Evolutionary conservation across 2,797 vertebrate species (phyloP).

Genomic region (Carapus acus): DNA sequence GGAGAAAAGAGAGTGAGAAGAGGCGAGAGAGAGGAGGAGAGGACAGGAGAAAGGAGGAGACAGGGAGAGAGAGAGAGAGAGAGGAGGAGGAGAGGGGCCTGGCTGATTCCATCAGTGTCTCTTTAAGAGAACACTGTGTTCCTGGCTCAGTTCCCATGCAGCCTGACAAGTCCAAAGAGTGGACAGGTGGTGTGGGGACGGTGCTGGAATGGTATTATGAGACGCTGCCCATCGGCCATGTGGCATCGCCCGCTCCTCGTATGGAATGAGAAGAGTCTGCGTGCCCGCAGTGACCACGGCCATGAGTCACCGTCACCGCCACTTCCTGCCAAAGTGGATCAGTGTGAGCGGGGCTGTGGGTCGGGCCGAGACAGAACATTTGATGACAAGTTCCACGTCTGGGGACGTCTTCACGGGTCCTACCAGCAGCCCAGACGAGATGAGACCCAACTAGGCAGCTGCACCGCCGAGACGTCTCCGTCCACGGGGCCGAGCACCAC

Average conservation of each 20-base stretch:
- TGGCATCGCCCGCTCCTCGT: constrained; percentile 62
- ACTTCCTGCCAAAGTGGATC: constrained; percentile 64
- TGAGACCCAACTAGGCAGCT: constrained; percentile 14
- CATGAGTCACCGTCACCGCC: constrained; percentile 60
- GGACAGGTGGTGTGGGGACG: constrained; percentile 72
- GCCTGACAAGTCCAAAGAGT: constrained; percentile 64
- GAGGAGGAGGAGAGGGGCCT: constrained; percentile 31
- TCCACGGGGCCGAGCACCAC: no score
- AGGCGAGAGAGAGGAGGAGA: no score
- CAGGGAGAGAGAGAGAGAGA: constrained; percentile 16
- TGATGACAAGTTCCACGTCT: constrained; percentile 35
- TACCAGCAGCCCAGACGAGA: constrained; percentile 22
- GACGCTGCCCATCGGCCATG: constrained; percentile 67
- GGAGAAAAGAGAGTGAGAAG: no score
- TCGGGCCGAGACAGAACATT: constrained; percentile 47
- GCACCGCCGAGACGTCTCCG: constrained; percentile 21
- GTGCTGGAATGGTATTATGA: constrained; percentile 62
- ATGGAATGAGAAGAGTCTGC: constrained; percentile 54
- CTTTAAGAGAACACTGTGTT: constrained; percentile 64
- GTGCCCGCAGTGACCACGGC: constrained; percentile 53
- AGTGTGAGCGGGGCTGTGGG: constrained; percentile 52
- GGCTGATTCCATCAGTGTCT: constrained; percentile 42
- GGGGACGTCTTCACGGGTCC: constrained; percentile 31
- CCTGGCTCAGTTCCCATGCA: constrained; percentile 62
- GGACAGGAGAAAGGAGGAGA: no score